A percentile compares a stretch with the other conserved stretches of the same genome.
These are phyloP conservation scores for Aix galericulata DNA, from an alignment of 2,113 vertebrate genomes.

Conservation along the genomic window DNA sequence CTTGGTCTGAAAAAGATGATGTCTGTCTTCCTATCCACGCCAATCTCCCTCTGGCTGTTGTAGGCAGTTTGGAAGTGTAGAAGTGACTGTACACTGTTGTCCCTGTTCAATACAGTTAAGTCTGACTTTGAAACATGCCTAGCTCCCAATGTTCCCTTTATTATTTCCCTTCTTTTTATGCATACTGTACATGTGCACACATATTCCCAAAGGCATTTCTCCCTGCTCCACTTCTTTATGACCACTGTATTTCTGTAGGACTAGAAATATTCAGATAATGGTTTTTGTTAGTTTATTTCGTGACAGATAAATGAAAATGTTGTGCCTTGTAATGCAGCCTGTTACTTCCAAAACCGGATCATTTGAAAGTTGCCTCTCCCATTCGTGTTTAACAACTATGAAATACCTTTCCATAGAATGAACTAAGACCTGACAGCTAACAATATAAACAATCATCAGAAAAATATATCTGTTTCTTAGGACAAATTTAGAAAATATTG, in stretches of 20 bases:
- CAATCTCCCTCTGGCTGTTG: background rate
- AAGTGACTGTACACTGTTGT: background rate
- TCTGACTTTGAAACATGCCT: background rate
- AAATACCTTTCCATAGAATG: background rate
- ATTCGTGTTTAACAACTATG: background rate
- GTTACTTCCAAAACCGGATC: background rate
- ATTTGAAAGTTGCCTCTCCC: background rate
- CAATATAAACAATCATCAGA: background rate
- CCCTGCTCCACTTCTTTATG: background rate
- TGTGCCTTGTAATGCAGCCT: background rate
- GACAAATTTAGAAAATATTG: background rate
- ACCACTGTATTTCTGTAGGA: background rate
- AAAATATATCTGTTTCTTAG: background rate
- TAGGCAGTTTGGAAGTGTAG: background rate
- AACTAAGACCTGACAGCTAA: background rate
- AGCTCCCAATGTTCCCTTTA: background rate
- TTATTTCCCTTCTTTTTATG: background rate
- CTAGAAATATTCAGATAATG: background rate
- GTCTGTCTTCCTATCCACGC: background rate
- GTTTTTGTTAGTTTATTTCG: background rate
- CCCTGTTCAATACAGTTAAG: background rate
- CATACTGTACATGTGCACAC: background rate
- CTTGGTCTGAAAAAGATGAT: background rate
- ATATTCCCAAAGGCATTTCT: background rate
- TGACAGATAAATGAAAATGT: background rate